These are phyloP conservation scores for Sarcophaga subvicina DNA, from an alignment of 2,888 invertebrate genomes.

Conservation along the genomic window DNA sequence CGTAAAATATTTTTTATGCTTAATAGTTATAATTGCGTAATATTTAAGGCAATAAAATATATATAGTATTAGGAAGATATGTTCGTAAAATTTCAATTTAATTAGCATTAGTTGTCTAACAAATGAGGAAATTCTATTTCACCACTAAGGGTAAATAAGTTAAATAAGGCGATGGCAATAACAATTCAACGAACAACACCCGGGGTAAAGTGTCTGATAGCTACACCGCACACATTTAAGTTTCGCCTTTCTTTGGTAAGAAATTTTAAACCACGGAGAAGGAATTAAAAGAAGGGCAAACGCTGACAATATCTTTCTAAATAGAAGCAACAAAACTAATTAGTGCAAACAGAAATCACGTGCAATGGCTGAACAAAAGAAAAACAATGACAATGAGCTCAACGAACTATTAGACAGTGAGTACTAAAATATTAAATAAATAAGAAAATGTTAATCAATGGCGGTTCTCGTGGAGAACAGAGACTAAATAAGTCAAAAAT, in stretches of 20 bases:
- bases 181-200: slow-evolving; percentile 38
- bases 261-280: slow-evolving; percentile 25
- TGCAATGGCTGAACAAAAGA: slow-evolving; percentile 76
- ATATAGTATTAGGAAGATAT: no score
- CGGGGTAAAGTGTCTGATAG: slow-evolving; percentile 38
- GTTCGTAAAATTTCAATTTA: background rate
- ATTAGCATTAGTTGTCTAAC: background rate
- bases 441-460: background rate
- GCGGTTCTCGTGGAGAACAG: slow-evolving; percentile 2
- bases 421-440: slow-evolving; percentile 64
- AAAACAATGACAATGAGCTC: slow-evolving; percentile 85
- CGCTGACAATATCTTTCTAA: slow-evolving; percentile 31
- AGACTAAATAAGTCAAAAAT: slow-evolving; percentile 63
- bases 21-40: no score
- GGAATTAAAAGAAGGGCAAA: slow-evolving; percentile 31
- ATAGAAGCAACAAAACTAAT: slow-evolving; percentile 6
- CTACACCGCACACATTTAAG: slow-evolving; percentile 45
- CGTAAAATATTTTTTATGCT: no score
- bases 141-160: background rate
- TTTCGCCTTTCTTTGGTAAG: slow-evolving; percentile 30
- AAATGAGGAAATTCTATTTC: background rate
- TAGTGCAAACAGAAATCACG: slow-evolving; percentile 52
- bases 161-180: slow-evolving; percentile 11
- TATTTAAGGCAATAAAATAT: no score
- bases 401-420: slow-evolving; percentile 90